Evolutionary conservation across 1,140 invertebrate genomes (phyloP), one percentile per base, ranked within the genome.

Genomic region (Lepidurus couesii): DNA sequence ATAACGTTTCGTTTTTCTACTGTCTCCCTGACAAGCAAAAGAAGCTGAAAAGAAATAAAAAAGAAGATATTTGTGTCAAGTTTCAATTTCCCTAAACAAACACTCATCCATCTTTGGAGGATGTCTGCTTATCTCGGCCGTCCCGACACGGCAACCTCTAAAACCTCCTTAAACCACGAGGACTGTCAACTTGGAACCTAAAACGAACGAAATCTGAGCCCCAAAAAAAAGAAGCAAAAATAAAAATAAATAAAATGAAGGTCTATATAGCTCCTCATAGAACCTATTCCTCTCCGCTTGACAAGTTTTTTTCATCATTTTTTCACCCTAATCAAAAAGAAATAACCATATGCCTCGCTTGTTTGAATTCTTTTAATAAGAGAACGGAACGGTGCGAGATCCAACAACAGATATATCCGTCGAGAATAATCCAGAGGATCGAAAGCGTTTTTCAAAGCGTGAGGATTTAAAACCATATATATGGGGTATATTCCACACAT

Each of bases 51-150:
- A 65, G 21, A 65, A 65, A 65, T 21, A 34, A 34, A 34, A 34
- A 34, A 34, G 34, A 34, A 34, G 26, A 34, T 34, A 34, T 21
- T 65, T 65, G 53, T 65, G 53, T 65, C 53, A 65, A 9, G 53
- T 65, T 65, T 65, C 53, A 65, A 65, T 65, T 65, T 65, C 53
- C 53, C 53, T 65, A 65, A 65, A 65, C 53, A 65, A 65, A 65
- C 53, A 65, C 53, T 65, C 53, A 65, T 65, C 53, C 53, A 21
- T 65, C 53, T 65, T 34, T 65, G 53, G 53, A 65, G 53, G n/a
- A 65, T 21, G 53, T 13, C 21, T 21, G 53, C 53, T 65, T 65
- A 65, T 65, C 53, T 65, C 53, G 53, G 21, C n/a, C 16, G 53
- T 65, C 53, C 53, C 53, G 53, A 65, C 53, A 65, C 53, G 53